Evolutionary conservation across 2,888 invertebrate species (phyloP), one percentile per base, ranked within the genome.

Genomic region (Ophonus ardosiacus): DNA sequence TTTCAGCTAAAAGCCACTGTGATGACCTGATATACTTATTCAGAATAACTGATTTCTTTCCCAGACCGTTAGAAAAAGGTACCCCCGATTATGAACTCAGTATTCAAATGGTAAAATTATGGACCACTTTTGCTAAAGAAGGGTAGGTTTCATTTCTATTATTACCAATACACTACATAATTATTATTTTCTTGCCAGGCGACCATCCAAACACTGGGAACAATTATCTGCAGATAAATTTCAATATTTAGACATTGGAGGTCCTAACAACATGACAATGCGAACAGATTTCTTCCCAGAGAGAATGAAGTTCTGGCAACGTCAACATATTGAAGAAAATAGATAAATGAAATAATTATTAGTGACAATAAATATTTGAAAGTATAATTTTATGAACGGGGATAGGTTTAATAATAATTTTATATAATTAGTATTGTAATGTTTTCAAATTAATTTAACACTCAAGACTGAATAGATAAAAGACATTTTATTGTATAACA

Each of bases 1-100:
- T 18, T 57, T 24, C 80, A 90, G 91, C 90, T 57, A 91, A 92
- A 0, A 91, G 92, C 0, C 93, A 93, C 87, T 92, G 92, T 86
- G 93, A 93, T 88, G 93, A 93, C 87, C 87, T 93, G 17, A 89
- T 93, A 63, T 93, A 93, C 86, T 88, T 93, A 4, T 92, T 93
- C 86, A 91, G 90, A 57, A 90, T 92, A 51, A 91, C 92, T 0
- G 85, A 89, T 38, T 71, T 93, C 0, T 92, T 93, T 87, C 88
- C 89, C 8, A 90, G 90, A 71, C 90, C 81, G 13, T 59, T 92
- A 59, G 87, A 87, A 4, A 86, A 86, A 6, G 86, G 88, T 59
- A 90, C 90, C 0, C 87, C 86, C 0, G 92, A 92, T 84, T 89
- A 91, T 0, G 85, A 87, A 63, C 90, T 92, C 56, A 90, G 91